Evolutionary conservation across 2,888 invertebrate genomes (phyloP).

Genomic region (Dendrolimus houi): DNA sequence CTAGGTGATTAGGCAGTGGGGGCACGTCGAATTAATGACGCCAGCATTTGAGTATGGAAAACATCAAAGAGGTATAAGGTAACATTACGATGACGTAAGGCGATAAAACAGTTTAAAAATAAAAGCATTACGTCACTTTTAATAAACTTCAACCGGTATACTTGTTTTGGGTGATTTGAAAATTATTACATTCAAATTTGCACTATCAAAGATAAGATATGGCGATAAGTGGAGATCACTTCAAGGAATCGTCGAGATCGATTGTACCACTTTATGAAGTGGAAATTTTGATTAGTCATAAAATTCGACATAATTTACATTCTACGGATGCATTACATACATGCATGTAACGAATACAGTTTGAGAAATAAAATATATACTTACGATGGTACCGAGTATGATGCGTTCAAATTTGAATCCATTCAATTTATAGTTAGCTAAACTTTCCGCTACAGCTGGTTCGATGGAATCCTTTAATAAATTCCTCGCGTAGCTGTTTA

Average conservation of each 20-base stretch:
- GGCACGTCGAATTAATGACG: not conserved
- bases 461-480: slow-evolving; percentile 92
- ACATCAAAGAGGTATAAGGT: not conserved
- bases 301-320: no score
- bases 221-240: not conserved
- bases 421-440: slow-evolving; percentile 90
- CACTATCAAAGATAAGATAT: slow-evolving; percentile 7
- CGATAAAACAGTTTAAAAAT: not conserved
- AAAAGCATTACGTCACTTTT: slow-evolving; percentile 3
- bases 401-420: slow-evolving; percentile 97
- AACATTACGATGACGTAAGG: not conserved
- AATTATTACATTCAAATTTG: not conserved
- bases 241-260: no score
- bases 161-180: not conserved
- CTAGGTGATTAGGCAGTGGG: not conserved
- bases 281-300: no score
- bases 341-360: no score
- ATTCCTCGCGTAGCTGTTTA: slow-evolving; percentile 91
- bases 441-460: slow-evolving; percentile 86
- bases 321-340: no score
- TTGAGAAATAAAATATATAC: slow-evolving; percentile 32
- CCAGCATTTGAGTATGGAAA: not conserved
- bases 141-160: not conserved
- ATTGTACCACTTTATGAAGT: no score
- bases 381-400: slow-evolving; percentile 95